Conservation (phyloP, 2,797 vertebrate genomes). For the Microtus agrestis region DNA sequence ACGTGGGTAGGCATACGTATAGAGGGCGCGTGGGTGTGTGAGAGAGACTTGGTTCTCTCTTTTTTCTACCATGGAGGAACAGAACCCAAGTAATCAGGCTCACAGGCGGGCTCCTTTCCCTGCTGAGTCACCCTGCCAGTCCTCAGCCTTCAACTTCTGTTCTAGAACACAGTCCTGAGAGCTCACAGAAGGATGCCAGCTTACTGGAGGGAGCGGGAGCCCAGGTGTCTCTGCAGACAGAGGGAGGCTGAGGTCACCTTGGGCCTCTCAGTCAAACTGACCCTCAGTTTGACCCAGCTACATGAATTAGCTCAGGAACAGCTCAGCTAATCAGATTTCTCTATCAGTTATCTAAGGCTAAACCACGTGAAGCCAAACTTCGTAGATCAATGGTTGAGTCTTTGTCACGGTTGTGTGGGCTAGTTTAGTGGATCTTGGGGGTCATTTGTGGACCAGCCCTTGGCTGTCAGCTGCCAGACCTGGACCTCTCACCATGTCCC, state of each 20-base stretch:
- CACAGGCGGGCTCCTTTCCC: not conserved
- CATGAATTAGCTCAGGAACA: not conserved
- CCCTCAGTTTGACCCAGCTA: not conserved
- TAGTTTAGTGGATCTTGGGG: not conserved
- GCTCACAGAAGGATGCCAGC: not conserved
- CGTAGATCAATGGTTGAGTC: not conserved
- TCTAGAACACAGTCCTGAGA: not conserved
- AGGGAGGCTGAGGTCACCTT: not conserved
- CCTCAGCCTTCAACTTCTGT: not conserved
- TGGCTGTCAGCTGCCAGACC: not conserved
- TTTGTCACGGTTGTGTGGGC: not conserved
- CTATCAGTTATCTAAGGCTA: not conserved
- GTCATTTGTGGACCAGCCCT: not conserved
- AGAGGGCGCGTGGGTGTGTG: not conserved
- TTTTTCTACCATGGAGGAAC: too few relatives aligned
- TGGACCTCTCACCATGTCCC: not conserved
- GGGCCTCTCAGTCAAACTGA: not conserved
- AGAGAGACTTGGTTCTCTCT: not conserved
- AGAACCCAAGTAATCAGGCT: not conserved
- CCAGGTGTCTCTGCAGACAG: not conserved
- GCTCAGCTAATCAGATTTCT: not conserved
- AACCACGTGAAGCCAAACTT: not conserved
- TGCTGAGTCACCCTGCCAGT: not conserved
- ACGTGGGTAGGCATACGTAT: too few relatives aligned
- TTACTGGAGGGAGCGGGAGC: not conserved